Conservation (phyloP, 2,113 vertebrate genomes). For the Charina bottae region DNA sequence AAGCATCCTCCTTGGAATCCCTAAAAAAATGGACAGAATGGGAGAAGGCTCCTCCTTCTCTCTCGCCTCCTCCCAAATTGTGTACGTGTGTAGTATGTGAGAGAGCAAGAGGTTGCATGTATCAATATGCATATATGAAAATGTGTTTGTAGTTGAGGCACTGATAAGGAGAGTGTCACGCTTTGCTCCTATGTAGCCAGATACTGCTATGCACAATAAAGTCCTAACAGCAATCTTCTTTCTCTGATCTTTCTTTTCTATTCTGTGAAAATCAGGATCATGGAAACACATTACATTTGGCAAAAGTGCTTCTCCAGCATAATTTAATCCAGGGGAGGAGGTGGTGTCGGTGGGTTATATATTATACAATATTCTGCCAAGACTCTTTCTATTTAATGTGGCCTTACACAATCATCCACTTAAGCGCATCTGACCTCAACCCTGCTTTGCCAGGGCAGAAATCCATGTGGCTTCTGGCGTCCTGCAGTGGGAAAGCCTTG, state of each 20-base stretch:
- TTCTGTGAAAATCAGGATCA: neutral
- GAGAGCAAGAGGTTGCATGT: neutral
- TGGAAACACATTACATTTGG: neutral
- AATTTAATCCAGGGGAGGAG: neutral
- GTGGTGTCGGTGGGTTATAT: neutral
- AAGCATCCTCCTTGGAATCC: neutral
- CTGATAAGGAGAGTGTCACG: neutral
- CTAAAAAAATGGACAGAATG: neutral
- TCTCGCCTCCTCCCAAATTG: neutral
- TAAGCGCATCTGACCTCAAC: neutral
- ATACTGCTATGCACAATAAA: neutral
- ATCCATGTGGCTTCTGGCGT: conserved; percentile 32
- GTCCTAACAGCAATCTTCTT: neutral
- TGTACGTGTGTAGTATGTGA: neutral
- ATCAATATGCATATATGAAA: neutral
- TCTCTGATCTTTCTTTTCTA: neutral
- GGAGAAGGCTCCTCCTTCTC: neutral
- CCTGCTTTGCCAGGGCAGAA: conserved; percentile 24
- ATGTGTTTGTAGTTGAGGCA: neutral
- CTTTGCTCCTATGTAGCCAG: neutral
- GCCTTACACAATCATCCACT: conserved; percentile 13
- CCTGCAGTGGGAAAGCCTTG: conserved; percentile 12
- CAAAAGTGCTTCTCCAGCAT: neutral
- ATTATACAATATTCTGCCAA: neutral
- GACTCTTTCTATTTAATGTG: neutral